Percentiles rank a stretch among this genome's conserved stretches.
These are phyloP conservation scores for Zaprionus lineosus DNA, from an alignment of 2,888 invertebrate genomes.

Conservation along the genomic window DNA sequence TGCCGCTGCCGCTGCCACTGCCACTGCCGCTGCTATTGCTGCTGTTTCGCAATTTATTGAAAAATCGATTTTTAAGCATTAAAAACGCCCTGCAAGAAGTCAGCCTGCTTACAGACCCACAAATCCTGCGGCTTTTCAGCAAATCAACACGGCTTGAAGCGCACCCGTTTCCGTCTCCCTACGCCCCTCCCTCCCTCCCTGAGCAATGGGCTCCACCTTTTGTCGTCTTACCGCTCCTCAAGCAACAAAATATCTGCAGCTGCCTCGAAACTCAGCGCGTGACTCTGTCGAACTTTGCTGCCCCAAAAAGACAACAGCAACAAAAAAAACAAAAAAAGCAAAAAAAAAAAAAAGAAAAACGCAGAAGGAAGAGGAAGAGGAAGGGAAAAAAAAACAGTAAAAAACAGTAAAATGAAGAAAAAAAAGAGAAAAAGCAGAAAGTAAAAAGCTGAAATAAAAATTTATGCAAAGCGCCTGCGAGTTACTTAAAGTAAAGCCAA, in stretches of 20 bases:
- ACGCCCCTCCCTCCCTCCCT: not conserved
- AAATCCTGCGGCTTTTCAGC: slow-evolving; percentile 77
- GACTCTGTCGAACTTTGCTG: slow-evolving; percentile 71
- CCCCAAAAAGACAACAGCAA: slow-evolving; percentile 21
- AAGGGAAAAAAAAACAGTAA: not conserved
- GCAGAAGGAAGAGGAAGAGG: not conserved
- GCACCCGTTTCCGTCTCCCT: slow-evolving; percentile 40
- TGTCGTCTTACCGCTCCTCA: too few species aligned
- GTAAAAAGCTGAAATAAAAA: slow-evolving; percentile 33
- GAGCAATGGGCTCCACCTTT: not conserved
- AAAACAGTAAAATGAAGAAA: not conserved
- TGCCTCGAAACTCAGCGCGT: slow-evolving; percentile 54
- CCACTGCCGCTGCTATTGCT: not conserved
- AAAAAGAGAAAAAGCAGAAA: slow-evolving; percentile 5
- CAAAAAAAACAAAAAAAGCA: not conserved
- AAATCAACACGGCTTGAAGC: slow-evolving; percentile 66
- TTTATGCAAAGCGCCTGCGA: slow-evolving; percentile 74
- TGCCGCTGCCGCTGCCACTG: not conserved
- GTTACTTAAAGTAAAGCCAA: slow-evolving; percentile 73
- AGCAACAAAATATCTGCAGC: slow-evolving; percentile 31
- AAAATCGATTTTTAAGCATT: slow-evolving; percentile 73
- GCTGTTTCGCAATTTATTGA: slow-evolving; percentile 66
- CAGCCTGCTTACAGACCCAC: slow-evolving; percentile 63
- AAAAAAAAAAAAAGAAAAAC: slow-evolving; percentile 6
- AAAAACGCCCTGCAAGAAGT: slow-evolving; percentile 53